These are phyloP conservation scores for Eulemur albifrons DNA, from an alignment of 2,797 vertebrate species.

Conservation along the genomic window DNA sequence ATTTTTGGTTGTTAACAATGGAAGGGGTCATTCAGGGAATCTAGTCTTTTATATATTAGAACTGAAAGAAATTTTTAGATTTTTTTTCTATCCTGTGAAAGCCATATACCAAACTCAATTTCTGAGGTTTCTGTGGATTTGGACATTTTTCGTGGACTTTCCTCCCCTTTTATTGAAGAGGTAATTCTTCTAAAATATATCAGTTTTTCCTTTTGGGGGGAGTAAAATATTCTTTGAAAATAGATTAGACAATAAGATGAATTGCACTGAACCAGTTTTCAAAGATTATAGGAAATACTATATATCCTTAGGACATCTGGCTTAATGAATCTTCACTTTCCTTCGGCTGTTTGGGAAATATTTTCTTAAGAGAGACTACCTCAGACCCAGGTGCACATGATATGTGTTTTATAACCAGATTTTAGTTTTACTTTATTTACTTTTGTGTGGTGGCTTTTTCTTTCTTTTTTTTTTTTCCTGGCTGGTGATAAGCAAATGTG, in stretches of 20 bases:
- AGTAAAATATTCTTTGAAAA: neutral
- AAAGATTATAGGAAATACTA: neutral
- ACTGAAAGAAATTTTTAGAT: neutral
- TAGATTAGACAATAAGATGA: neutral
- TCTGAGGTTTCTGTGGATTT: neutral
- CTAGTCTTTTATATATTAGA: neutral
- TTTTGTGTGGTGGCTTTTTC: neutral
- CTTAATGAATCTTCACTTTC: neutral
- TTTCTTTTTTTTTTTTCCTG: neutral
- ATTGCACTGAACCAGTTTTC: neutral
- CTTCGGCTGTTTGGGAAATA: slow-evolving; percentile 24
- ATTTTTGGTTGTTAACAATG: neutral
- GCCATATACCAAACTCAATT: neutral
- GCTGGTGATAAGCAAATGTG: neutral
- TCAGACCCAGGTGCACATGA: neutral
- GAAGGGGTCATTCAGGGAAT: neutral
- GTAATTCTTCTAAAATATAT: neutral
- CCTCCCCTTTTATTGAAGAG: neutral
- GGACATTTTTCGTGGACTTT: neutral
- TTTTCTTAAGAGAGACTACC: neutral
- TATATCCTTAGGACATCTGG: neutral
- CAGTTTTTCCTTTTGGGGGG: neutral
- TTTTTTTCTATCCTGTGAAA: neutral
- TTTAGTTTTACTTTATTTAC: neutral
- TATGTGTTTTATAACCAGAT: slow-evolving; percentile 9